Base-by-base conservation (phyloP, 2,113 vertebrate species). In the Zosterops pallidus region DNA sequence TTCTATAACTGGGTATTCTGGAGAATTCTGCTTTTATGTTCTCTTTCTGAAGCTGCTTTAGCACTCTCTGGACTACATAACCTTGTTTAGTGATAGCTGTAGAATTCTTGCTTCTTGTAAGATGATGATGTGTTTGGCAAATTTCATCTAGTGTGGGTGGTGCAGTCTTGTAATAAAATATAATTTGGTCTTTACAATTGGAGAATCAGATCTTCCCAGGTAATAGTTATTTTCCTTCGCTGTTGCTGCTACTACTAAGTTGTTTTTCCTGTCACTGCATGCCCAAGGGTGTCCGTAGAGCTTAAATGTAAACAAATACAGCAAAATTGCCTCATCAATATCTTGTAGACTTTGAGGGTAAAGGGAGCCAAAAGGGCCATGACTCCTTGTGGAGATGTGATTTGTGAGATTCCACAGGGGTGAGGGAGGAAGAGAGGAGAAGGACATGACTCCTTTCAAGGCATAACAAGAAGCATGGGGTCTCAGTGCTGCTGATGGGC, bases 171-270 rank as follows among this genome's bases (percentile, higher is more conserved):
- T 31, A 91, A 87, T 89, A 83, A 87, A 86, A 75, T 52, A 18
- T 60, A 72, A 72, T 87, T 78, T 60, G 11, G 29, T 85, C 68
- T 76, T 69, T 83, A 53, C 39, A 83, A 12, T 14, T 68, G 35
- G 44, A 82, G 57, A 76, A 95, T 56, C 29, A 65, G 20, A 53
- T 74, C 17, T 87, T 83, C 49, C 77, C 19, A 37, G 82, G 59
- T 80, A 88, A 85, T n/a, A 88, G 53, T 44, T 75, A 44, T 63
- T 92, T 88, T 91, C 22, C 24, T 95, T 88, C 90, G 37, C 41
- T 64, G n/a, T 77, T 83, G 28, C 28, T 93, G 25, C 37, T 69
- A 18, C 28, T 84, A 10, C 28, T 85, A 15, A 59, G 16, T 77
- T 79, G 24, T 64, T 91, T 79, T 79, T 42, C 35, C 21, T n/a